Percentiles rank a stretch among this genome's conserved stretches.
phyloP scores from a whole-genome alignment of 64 coral and sea anemone genomes.

The Montipora sp. region DNA sequence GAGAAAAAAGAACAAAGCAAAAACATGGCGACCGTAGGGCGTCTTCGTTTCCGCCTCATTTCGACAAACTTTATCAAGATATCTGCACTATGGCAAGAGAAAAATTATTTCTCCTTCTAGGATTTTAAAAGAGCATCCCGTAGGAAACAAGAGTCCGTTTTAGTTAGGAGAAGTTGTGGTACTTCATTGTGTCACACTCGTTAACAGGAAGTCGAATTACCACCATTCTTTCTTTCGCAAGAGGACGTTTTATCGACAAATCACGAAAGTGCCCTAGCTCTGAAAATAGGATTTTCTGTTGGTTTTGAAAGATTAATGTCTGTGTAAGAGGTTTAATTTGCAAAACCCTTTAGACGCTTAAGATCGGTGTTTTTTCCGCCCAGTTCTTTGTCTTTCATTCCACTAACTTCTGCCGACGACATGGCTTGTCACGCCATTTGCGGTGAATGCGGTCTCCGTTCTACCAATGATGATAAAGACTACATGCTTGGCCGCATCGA shows the following conservation, averaged over 20 bases:
- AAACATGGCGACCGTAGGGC: too few species aligned
- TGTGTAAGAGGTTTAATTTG: not conserved
- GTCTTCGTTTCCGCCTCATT: too few species aligned
- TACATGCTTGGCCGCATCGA: not conserved
- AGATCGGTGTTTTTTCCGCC: not conserved
- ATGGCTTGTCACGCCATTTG: not conserved
- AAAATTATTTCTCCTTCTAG: too few species aligned
- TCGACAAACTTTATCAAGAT: too few species aligned
- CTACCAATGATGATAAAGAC: not conserved
- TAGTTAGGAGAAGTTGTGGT: not conserved
- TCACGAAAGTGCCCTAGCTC: not conserved
- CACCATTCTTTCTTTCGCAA: too few species aligned
- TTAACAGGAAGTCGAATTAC: too few species aligned
- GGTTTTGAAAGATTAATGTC: not conserved
- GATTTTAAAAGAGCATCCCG: too few species aligned
- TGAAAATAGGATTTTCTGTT: not conserved
- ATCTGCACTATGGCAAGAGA: too few species aligned
- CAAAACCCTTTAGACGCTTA: slow-evolving; percentile 13
- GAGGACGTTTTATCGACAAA: not conserved
- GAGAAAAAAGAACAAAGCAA: too few species aligned
- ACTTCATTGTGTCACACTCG: too few species aligned
- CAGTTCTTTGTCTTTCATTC: not conserved
- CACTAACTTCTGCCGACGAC: not conserved
- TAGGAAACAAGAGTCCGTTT: too few species aligned
- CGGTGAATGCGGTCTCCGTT: not conserved